Conservation (phyloP, 2,888 invertebrate genomes). For the Eupithecia insigniata region DNA sequence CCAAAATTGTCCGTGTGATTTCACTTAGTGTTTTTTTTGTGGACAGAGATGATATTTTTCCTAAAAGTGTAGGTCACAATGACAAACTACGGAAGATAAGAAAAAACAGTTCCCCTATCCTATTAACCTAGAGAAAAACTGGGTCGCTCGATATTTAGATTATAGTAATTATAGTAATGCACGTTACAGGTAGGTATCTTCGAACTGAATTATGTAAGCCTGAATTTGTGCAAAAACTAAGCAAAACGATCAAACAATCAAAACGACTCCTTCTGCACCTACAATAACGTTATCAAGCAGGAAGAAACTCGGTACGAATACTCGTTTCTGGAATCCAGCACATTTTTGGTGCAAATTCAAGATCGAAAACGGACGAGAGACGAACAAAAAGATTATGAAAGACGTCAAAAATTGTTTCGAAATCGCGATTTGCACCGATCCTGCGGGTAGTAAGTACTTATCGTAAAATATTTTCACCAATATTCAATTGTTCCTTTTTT, state of each 20-base stretch:
- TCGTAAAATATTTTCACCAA: no score
- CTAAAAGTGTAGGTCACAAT: neutral
- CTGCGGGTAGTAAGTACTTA: no score
- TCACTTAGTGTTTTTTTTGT: neutral
- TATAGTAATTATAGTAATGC: no score
- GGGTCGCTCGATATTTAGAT: neutral
- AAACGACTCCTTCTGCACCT: neutral
- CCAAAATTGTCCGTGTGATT: neutral
- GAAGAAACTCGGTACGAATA: neutral
- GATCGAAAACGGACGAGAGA: neutral
- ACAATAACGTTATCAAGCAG: neutral
- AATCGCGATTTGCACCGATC: neutral
- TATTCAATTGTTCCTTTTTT: no score
- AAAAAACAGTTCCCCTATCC: neutral
- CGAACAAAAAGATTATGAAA: neutral
- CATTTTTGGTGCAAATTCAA: neutral
- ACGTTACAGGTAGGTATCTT: neutral
- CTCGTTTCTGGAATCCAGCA: neutral
- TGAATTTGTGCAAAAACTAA: neutral
- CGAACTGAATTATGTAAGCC: neutral
- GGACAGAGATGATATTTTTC: neutral
- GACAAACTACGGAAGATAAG: neutral
- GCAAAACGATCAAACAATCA: neutral
- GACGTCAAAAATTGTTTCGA: neutral
- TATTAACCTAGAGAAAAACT: neutral